phyloP scores from a whole-genome alignment of 2,888 invertebrate species.

The Nomada fucata region DNA sequence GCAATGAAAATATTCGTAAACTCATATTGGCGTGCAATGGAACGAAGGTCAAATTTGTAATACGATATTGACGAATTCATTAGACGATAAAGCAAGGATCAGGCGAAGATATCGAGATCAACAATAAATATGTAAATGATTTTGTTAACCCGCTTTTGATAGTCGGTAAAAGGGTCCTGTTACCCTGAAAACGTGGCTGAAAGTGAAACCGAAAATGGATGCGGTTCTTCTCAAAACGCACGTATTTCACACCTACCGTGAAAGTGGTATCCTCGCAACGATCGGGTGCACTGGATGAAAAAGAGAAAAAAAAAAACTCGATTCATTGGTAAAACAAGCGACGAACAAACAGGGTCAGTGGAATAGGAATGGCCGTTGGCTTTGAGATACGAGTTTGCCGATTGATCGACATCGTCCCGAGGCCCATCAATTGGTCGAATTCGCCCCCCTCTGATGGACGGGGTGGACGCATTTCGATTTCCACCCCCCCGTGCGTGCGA shows the following conservation, averaged over 20 bases:
- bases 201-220: constrained; percentile 10
- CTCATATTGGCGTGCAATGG: too few species aligned
- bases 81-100: too few species aligned
- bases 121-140: too few species aligned
- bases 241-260: constrained; percentile 33
- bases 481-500: constrained; percentile 70
- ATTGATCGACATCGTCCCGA: constrained; percentile 73
- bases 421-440: constrained; percentile 78
- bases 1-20: too few species aligned
- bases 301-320: constrained; percentile 42
- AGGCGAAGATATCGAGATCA: too few species aligned
- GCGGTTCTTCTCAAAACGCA: background rate
- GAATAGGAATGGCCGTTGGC: constrained; percentile 68
- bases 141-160: too few species aligned
- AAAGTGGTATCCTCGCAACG: background rate
- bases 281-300: constrained; percentile 24
- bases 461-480: constrained; percentile 72
- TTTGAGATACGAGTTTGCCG: constrained; percentile 73
- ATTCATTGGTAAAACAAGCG: constrained; percentile 53
- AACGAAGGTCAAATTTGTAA: too few species aligned
- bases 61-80: too few species aligned
- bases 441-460: constrained; percentile 68
- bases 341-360: constrained; percentile 72
- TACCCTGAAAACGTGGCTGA: background rate
- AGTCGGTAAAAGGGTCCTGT: background rate